Percentiles rank a stretch among this genome's conserved stretches.
phyloP scores from a whole-genome alignment of 2,888 invertebrate genomes.

The Deroplatys truncata region DNA sequence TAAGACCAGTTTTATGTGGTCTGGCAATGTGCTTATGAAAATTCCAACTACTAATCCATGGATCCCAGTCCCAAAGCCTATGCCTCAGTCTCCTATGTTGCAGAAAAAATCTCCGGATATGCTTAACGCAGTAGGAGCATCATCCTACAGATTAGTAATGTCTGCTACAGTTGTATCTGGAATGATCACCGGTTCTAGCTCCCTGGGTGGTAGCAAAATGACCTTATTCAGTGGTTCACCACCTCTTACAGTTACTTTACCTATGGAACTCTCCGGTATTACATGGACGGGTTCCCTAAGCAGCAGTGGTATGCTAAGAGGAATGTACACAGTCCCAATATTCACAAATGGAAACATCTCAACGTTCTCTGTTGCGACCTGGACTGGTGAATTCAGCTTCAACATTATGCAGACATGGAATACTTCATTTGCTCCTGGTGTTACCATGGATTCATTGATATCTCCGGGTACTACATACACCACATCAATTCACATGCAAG shows the following conservation, averaged over 20 bases:
- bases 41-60: not conserved
- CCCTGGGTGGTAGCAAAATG: not conserved
- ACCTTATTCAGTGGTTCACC: not conserved
- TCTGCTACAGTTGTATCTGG: not conserved
- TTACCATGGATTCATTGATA: not conserved
- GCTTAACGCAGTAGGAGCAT: not conserved
- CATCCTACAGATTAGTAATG: not conserved
- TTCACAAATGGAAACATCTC: not conserved
- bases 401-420: not conserved
- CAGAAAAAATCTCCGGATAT: not conserved
- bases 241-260: not conserved
- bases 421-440: not conserved
- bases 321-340: not conserved
- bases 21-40: slow-evolving; percentile 5
- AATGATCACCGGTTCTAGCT: not conserved
- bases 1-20: slow-evolving; percentile 26
- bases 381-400: not conserved
- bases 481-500: not conserved
- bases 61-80: not conserved
- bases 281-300: not conserved
- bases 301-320: not conserved
- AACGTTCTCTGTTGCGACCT: not conserved
- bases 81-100: not conserved
- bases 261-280: not conserved
- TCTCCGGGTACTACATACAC: not conserved